Conservation (phyloP, 2,888 invertebrate species). For the Altica lythri region DNA sequence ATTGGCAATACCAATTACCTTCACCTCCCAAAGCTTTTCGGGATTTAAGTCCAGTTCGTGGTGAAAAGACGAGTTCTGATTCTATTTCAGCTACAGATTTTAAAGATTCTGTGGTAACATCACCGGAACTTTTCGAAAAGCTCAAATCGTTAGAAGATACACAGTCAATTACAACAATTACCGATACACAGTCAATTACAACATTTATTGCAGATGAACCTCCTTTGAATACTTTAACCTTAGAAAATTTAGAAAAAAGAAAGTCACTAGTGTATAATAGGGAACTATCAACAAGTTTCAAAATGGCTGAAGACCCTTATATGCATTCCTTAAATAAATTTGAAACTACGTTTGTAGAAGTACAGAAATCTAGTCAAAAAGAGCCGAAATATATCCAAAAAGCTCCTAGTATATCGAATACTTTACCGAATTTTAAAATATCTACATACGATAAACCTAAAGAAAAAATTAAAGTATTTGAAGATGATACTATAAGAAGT, state of each 20-base stretch:
- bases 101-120: constrained; percentile 55
- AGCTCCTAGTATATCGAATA: constrained; percentile 31
- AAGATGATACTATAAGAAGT: constrained; percentile 56
- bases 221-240: constrained; percentile 51
- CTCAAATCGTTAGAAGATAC: constrained; percentile 48
- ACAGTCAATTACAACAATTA: constrained; percentile 31
- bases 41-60: constrained; percentile 54
- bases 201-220: constrained; percentile 49
- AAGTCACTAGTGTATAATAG: constrained; percentile 56
- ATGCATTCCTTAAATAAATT: constrained; percentile 40
- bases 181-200: constrained; percentile 44
- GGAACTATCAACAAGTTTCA: constrained; percentile 56
- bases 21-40: constrained; percentile 65
- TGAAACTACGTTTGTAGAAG: constrained; percentile 41
- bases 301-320: constrained; percentile 47
- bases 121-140: constrained; percentile 55
- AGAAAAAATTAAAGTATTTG: constrained; percentile 56
- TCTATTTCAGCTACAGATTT: constrained; percentile 45
- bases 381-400: constrained; percentile 25
- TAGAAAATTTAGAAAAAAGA: constrained; percentile 55
- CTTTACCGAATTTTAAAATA: constrained; percentile 57
- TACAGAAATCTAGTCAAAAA: constrained; percentile 39
- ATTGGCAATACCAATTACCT: constrained; percentile 65
- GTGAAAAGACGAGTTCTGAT: constrained; percentile 37
- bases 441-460: constrained; percentile 56